These are phyloP conservation scores for Amniataba percoides DNA, from an alignment of 2,797 vertebrate genomes.

Conservation along the genomic window DNA sequence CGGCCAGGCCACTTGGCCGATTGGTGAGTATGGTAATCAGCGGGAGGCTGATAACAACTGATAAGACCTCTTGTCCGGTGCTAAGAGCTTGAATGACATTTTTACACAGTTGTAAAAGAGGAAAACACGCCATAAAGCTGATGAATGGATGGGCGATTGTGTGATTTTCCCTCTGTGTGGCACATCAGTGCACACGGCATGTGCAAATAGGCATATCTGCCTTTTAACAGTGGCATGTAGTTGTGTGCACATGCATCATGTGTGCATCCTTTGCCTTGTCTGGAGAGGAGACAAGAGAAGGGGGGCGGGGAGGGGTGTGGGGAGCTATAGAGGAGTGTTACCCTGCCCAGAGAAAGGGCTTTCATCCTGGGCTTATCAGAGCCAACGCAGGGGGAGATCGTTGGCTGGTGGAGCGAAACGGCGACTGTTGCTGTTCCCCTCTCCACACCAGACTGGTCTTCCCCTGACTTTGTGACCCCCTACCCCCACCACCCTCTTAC, in stretches of 20 bases:
- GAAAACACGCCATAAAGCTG: conserved; percentile 55
- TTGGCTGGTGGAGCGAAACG: conserved; percentile 71
- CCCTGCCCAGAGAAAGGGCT: conserved; percentile 69
- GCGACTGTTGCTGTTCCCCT: conserved; percentile 35
- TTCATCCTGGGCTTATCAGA: conserved; percentile 82
- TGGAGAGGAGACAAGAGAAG: conserved; percentile 20
- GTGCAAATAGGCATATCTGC: conserved; percentile 58
- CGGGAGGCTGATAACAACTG: conserved; percentile 86
- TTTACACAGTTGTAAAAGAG: conserved; percentile 70
- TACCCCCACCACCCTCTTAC: neutral
- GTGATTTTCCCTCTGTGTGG: conserved; percentile 16
- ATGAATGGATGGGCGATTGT: conserved; percentile 43
- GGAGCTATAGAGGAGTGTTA: conserved; percentile 43
- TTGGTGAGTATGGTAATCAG: conserved; percentile 77
- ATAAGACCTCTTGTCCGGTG: conserved; percentile 77
- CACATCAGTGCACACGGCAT: conserved; percentile 46
- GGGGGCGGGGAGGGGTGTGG: neutral
- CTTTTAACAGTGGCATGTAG: conserved; percentile 21
- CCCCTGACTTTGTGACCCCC: conserved; percentile 49
- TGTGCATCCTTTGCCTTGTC: conserved; percentile 45
- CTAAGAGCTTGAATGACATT: conserved; percentile 67
- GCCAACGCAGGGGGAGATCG: conserved; percentile 75
- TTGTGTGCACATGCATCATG: conserved; percentile 42
- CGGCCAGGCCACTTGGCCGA: conserved; percentile 64
- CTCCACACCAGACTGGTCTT: conserved; percentile 40